A percentile compares a stretch with the other conserved stretches of the same genome.
phyloP scores from a whole-genome alignment of 2,888 invertebrate species.

The Druceiella hillmani region DNA sequence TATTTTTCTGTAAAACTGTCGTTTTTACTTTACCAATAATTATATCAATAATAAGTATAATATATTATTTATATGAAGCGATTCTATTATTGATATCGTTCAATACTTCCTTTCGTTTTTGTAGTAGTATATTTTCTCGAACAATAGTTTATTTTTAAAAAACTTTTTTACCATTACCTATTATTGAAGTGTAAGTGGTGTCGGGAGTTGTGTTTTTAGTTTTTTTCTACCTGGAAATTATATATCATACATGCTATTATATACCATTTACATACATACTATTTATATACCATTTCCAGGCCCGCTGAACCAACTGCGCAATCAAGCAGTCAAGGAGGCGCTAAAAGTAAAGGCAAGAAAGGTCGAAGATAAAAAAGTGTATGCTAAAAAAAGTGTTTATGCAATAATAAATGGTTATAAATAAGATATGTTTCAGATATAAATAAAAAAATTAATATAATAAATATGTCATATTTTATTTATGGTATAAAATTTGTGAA shows the following conservation, averaged over 20 bases:
- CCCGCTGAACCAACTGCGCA: constrained; percentile 46
- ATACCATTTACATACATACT: constrained; percentile 3
- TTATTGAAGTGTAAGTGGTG: neutral
- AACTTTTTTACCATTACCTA: neutral
- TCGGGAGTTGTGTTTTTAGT: constrained; percentile 1
- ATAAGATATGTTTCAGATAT: no score
- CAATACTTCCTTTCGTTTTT: neutral
- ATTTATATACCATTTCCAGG: constrained; percentile 31
- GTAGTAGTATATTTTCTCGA: neutral
- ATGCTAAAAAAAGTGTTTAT: constrained; percentile 1
- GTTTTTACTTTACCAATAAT: no score
- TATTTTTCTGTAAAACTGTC: no score
- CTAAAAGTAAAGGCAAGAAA: constrained; percentile 46
- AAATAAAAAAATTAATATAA: no score
- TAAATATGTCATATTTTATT: no score
- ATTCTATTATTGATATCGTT: no score
- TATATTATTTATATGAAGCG: no score
- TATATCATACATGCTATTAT: constrained; percentile 4
- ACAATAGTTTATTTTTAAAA: neutral
- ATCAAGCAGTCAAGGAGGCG: constrained; percentile 32
- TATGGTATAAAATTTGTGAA: no score
- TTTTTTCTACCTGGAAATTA: constrained; percentile 1
- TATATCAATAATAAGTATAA: no score
- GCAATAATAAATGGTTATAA: no score
- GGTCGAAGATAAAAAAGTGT: constrained; percentile 42